Evolutionary conservation across 2,888 invertebrate genomes (phyloP).

Genomic region (Drosophila percnosoma): DNA sequence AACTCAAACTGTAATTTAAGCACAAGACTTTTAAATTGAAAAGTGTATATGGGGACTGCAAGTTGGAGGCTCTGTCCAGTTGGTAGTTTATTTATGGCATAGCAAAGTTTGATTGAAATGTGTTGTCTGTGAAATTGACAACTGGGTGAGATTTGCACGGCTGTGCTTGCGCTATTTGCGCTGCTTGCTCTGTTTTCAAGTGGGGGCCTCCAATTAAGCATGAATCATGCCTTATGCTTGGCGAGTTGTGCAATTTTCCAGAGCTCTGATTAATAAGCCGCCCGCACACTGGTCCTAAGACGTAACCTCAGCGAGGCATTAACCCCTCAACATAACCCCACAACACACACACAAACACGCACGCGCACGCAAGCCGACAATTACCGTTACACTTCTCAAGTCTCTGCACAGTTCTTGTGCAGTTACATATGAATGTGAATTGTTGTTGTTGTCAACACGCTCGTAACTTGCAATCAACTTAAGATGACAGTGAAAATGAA

Average conservation of each 20-base stretch:
- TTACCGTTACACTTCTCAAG: conserved; percentile 58
- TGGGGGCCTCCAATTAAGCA: conserved; percentile 66
- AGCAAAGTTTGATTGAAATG: conserved; percentile 78
- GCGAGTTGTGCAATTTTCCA: conserved; percentile 51
- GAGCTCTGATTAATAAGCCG: conserved; percentile 72
- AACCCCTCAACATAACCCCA: conserved; percentile 54
- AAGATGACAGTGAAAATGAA: conserved; percentile 84
- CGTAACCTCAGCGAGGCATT: conserved; percentile 48
- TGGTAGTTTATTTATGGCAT: conserved; percentile 74
- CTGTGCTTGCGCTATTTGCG: conserved; percentile 19
- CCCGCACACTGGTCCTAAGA: conserved; percentile 51
- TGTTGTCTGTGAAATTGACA: conserved; percentile 77
- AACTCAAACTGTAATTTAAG: conserved; percentile 65
- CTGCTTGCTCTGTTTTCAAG: conserved; percentile 7
- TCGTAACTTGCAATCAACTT: conserved; percentile 85
- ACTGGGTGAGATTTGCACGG: conserved; percentile 78
- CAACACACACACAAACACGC: conserved; percentile 34
- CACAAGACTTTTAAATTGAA: conserved; percentile 52
- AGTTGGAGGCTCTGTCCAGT: conserved; percentile 63
- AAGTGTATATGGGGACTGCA: conserved; percentile 6
- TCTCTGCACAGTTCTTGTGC: conserved; percentile 34
- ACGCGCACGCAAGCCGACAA: conserved; percentile 54
- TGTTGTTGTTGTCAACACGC: conserved; percentile 75
- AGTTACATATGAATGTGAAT: conserved; percentile 7
- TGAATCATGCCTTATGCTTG: conserved; percentile 65